These are phyloP conservation scores for Pseudorhiza aurosa DNA, from an alignment of 30 jellyfish, hydroid and myxozoan genomes.

Conservation along the genomic window DNA sequence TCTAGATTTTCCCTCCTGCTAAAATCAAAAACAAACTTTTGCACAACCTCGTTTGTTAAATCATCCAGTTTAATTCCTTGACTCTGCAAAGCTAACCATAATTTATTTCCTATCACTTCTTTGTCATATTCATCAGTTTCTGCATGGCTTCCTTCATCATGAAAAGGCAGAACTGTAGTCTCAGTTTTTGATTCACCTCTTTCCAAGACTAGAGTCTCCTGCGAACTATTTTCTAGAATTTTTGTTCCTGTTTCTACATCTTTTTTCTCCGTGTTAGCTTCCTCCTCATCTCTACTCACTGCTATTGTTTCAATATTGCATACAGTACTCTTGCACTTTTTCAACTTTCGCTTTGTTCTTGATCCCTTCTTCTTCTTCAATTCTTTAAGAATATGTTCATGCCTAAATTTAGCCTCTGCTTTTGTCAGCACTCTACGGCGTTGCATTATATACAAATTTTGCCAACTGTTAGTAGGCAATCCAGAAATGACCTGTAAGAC, in stretches of 20 bases:
- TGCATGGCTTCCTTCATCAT: neutral
- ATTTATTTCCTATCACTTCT: neutral
- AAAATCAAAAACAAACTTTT: neutral
- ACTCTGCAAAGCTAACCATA: neutral
- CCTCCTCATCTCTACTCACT: neutral
- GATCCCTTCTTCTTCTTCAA: neutral
- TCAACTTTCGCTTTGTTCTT: neutral
- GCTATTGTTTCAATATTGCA: neutral
- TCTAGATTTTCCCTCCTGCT: neutral
- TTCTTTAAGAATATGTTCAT: neutral
- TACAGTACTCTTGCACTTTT: neutral
- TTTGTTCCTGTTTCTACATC: neutral
- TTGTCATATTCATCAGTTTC: neutral
- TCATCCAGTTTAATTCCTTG: neutral
- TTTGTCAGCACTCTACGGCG: constrained; percentile 27
- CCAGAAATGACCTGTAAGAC: no score
- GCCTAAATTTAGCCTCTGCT: constrained; percentile 23
- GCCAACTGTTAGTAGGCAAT: no score
- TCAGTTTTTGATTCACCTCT: no score
- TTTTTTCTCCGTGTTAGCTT: neutral
- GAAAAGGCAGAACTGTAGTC: neutral
- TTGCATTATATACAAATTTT: no score
- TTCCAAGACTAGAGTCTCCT: no score
- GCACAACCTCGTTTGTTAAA: neutral
- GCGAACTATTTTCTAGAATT: neutral